Base-by-base conservation (phyloP, 2,113 vertebrate genomes). In the Rutilus rutilus region DNA sequence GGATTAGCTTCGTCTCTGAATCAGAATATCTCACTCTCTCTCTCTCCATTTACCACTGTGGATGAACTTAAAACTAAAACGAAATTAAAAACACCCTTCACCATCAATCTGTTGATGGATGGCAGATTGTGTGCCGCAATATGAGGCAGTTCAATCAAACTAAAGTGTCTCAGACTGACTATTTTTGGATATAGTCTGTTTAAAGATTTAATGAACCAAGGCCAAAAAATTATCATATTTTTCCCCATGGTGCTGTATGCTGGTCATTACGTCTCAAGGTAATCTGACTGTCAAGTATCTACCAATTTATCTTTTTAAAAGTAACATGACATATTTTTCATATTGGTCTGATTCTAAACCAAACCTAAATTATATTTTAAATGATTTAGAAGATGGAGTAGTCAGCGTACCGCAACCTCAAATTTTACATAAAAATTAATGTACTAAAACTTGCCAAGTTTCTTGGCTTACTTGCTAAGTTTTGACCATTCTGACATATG, bases 1-100 rank as follows among this genome's bases (percentile, higher is more conserved):
- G n/a, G 62, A 77, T 79, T 79, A 79, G 50, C 84, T 69, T 60
- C 19, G 52, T 84, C 21, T 84, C 57, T 57, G 82, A 84, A 75
- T 69, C 30, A 33, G 42, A 78, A 39, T 57, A 52, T 83, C 69
- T 4, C 71, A 5, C 52, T 77, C 27, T 57, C 23, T 78, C 23
- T 78, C 67, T 14, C 69, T 4, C 50, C 8, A 25, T 79, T 85
- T 85, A 42, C 74, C 59, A 17, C 39, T 76, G n/a, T 17, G n/a
- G 15, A 77, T 77, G 42, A 85, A 80, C 42, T 82, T 36, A 86
- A 80, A 33, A 59, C 52, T 71, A 33, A 52, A 60, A 30, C n/a
- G 5, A 69, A 82, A 86, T 73, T 60, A 86, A 73, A 86, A 86
- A 42, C 67, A 62, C 50, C 64, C 25, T 74, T 42, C 39, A 42